Percentiles rank a stretch among this genome's conserved stretches.
Conservation (phyloP, 1,140 invertebrate genomes). For the Cyphomyrmex costatus region DNA sequence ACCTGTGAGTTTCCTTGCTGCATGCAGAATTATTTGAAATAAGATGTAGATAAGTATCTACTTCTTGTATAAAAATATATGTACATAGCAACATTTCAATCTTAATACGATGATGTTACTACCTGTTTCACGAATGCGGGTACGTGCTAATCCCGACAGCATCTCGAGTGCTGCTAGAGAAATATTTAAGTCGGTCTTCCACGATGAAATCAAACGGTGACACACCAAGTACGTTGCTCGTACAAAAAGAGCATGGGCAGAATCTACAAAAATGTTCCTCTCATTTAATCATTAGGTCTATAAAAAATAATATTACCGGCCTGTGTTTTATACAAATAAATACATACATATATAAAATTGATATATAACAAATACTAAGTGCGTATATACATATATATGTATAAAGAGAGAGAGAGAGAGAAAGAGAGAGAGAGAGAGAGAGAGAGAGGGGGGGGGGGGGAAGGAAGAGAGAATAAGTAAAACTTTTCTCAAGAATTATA, state of each 20-base stretch:
- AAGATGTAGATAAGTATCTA: constrained; percentile 7
- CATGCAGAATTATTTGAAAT: constrained; percentile 72
- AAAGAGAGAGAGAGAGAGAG: no score
- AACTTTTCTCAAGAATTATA: neutral
- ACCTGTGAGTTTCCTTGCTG: constrained; percentile 86
- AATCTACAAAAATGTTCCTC: constrained; percentile 88
- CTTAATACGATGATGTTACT: constrained; percentile 85
- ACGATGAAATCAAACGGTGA: constrained; percentile 97
- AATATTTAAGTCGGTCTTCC: constrained; percentile 98
- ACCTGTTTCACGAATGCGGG: constrained; percentile 95
- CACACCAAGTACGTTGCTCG: constrained; percentile 97
- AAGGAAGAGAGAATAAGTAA: constrained; percentile 66
- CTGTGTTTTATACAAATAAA: constrained; percentile 3
- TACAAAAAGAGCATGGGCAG: constrained; percentile 95
- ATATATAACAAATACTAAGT: neutral
- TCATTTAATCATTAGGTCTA: constrained; percentile 22
- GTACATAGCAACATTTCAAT: constrained; percentile 24
- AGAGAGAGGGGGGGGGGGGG: neutral
- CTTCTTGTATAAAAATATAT: constrained; percentile 31
- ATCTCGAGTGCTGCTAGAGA: constrained; percentile 97
- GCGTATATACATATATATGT: neutral
- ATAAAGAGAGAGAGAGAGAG: neutral
- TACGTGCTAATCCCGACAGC: constrained; percentile 94
- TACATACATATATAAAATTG: neutral
- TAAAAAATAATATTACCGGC: neutral